Evolutionary conservation across 2,888 invertebrate genomes (phyloP).

Genomic region (Griposia aprilina): DNA sequence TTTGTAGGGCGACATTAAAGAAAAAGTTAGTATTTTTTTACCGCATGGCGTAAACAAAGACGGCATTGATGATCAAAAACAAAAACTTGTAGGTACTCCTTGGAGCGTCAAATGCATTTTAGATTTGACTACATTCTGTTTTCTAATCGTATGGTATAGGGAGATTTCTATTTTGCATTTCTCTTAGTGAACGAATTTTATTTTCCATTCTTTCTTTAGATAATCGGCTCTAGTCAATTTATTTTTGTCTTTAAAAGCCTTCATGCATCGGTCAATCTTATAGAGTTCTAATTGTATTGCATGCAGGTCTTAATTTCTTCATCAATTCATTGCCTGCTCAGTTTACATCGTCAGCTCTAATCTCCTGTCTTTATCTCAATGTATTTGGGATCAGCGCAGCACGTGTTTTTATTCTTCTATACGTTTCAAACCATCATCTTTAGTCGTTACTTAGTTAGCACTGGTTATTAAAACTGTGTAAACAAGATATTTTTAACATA

Average conservation of each 20-base stretch:
- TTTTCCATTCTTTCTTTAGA: slow-evolving; percentile 3
- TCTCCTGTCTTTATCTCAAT: neutral
- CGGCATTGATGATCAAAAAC: slow-evolving; percentile 44
- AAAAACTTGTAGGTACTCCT: slow-evolving; percentile 30
- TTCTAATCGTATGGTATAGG: neutral
- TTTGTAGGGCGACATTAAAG: neutral
- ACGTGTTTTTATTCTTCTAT: neutral
- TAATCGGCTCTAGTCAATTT: neutral
- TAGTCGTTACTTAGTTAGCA: neutral
- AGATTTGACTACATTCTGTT: slow-evolving; percentile 28
- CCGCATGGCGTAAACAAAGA: slow-evolving; percentile 44
- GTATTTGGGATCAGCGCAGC: neutral
- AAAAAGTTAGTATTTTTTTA: slow-evolving; percentile 24
- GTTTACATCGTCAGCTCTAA: neutral
- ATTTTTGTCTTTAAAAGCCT: neutral
- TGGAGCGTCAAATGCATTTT: slow-evolving; percentile 49
- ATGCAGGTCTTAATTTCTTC: no score
- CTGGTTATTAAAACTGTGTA: neutral
- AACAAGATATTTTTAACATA: slow-evolving; percentile 16
- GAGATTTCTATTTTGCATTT: slow-evolving; percentile 26
- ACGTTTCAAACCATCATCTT: neutral
- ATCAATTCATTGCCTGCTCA: no score
- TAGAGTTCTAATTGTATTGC: no score
- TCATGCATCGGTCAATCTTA: neutral
- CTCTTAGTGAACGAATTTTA: neutral